phyloP scores from a whole-genome alignment of 2,888 invertebrate genomes.

The Acleris emargana region DNA sequence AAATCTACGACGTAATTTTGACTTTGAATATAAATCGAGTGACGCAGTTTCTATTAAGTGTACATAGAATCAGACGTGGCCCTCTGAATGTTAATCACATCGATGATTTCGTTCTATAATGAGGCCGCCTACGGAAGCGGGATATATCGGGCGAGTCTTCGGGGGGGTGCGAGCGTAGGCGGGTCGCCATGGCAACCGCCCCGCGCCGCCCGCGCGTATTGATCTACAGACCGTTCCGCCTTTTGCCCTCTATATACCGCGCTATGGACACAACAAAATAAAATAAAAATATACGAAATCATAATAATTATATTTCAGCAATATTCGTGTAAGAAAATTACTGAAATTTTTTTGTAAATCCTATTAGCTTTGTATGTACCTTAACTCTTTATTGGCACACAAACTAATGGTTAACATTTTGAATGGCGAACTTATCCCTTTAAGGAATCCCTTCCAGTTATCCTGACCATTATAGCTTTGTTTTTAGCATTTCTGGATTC shows the following conservation, averaged over 20 bases:
- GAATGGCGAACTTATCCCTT: too few relatives aligned
- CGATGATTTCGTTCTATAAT: constrained; percentile 62
- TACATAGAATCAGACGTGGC: constrained; percentile 41
- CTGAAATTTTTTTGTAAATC: too few relatives aligned
- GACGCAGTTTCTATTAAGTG: constrained; percentile 29
- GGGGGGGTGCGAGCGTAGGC: constrained; percentile 71
- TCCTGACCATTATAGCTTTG: too few relatives aligned
- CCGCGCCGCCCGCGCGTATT: constrained; percentile 53
- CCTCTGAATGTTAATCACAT: constrained; percentile 54
- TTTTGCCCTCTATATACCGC: constrained; percentile 45
- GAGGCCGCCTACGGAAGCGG: constrained; percentile 63
- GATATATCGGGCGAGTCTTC: constrained; percentile 61
- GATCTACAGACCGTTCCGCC: constrained; percentile 58
- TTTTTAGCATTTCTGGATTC: too few relatives aligned
- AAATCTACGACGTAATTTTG: constrained; percentile 6
- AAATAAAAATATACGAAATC: constrained; percentile 29
- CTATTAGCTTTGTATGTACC: too few relatives aligned
- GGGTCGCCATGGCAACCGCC: constrained; percentile 71
- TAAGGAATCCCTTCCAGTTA: too few relatives aligned
- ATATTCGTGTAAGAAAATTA: too few relatives aligned
- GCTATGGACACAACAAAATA: constrained; percentile 49
- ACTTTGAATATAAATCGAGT: neutral
- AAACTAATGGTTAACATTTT: too few relatives aligned
- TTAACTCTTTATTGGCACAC: too few relatives aligned
- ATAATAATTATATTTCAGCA: neutral